Conservation (phyloP, 2,113 vertebrate genomes). For the Ancistrus triradiatus region DNA sequence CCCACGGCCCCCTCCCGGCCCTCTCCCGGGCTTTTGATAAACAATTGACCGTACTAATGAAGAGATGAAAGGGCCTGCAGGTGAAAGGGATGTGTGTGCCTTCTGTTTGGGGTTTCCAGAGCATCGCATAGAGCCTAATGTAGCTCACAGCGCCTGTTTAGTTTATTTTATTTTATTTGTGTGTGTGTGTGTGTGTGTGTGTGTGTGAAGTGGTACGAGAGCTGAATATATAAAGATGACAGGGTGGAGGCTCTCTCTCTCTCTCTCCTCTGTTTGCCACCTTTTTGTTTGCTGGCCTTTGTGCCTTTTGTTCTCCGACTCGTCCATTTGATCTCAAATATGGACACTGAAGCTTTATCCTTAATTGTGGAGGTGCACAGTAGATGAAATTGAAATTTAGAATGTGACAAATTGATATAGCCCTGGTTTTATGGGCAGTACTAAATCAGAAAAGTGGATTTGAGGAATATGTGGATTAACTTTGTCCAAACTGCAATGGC, state of each 20-base stretch:
- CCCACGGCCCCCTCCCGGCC: no score
- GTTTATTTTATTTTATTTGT: conserved; percentile 4
- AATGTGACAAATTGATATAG: no score
- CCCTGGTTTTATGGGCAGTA: no score
- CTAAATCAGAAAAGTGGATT: no score
- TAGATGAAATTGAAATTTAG: no score
- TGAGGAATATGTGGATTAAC: no score
- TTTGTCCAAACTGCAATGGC: no score
- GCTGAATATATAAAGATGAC: conserved; percentile 16
- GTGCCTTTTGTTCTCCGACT: conserved; percentile 26
- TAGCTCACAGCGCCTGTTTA: conserved; percentile 9
- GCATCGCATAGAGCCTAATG: conserved; percentile 23
- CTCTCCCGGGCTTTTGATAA: conserved; percentile 65
- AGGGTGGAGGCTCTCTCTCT: conserved; percentile 10
- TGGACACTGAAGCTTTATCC: no score
- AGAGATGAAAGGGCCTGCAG: conserved; percentile 61
- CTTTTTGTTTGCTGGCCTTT: conserved; percentile 19
- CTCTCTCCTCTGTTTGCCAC: neutral
- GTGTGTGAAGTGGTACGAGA: neutral
- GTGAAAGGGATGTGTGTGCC: conserved; percentile 38
- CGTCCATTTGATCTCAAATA: conserved; percentile 47
- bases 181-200: neutral
- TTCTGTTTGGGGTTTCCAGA: conserved; percentile 22
- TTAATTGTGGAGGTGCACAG: no score
- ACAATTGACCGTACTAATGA: conserved; percentile 71